Percentiles rank a stretch among this genome's conserved stretches.
Conservation (phyloP, 2,113 vertebrate species). For the Steatornis caripensis region DNA sequence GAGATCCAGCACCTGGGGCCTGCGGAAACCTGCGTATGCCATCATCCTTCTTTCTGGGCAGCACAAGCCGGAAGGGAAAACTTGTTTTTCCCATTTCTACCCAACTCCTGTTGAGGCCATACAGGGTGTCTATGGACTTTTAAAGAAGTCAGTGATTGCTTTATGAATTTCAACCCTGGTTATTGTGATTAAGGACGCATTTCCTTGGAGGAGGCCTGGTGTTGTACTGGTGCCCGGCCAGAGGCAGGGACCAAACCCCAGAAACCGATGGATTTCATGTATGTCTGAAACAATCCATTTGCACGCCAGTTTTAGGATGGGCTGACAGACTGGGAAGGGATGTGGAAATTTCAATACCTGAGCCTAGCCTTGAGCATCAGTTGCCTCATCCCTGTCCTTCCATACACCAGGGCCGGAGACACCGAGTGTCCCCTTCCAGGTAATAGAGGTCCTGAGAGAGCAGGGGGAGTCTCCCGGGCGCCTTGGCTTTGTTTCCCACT, state of each 20-base stretch:
- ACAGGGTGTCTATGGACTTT: not conserved
- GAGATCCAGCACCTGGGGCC: fast-evolving
- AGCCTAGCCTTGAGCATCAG: not conserved
- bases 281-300: not conserved
- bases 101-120: not conserved
- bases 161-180: not conserved
- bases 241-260: not conserved
- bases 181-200: not conserved
- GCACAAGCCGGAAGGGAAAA: not conserved
- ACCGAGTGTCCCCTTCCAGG: not conserved
- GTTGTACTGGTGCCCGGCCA: not conserved
- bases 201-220: not conserved
- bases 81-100: not conserved
- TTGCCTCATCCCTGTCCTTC: not conserved
- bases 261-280: not conserved
- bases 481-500: not conserved
- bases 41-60: not conserved
- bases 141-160: not conserved
- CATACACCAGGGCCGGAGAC: not conserved
- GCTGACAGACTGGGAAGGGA: not conserved
- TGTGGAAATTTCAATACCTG: not conserved
- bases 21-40: fast-evolving
- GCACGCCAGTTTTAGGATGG: not conserved
- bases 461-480: not conserved
- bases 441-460: not conserved